These are phyloP conservation scores for Druceiella hillmani DNA, from an alignment of 2,888 invertebrate genomes.

Conservation along the genomic window DNA sequence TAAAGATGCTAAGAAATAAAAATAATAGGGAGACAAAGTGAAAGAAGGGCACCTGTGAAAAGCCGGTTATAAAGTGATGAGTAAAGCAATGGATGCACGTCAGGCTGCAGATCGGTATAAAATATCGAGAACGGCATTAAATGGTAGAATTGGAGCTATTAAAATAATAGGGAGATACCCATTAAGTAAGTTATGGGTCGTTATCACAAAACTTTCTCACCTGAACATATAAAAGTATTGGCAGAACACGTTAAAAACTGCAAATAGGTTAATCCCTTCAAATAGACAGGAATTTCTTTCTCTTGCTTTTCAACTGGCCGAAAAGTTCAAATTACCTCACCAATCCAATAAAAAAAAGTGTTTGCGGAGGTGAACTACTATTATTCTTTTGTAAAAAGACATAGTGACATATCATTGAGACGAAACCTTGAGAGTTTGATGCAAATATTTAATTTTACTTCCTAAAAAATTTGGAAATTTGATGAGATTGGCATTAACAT, in stretches of 20 bases:
- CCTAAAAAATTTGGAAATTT: constrained; percentile 15
- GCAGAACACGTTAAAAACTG: constrained; percentile 11
- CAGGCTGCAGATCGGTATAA: too few relatives aligned
- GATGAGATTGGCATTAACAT: constrained; percentile 14
- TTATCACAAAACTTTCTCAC: constrained; percentile 10
- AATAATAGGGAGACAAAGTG: constrained; percentile 18
- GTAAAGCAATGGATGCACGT: constrained; percentile 20
- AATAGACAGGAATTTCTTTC: constrained; percentile 12
- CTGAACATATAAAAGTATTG: constrained; percentile 12
- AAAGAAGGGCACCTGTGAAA: constrained; percentile 18
- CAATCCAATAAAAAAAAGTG: constrained; percentile 10
- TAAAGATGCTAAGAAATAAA: constrained; percentile 17
- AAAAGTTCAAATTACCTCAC: constrained; percentile 13
- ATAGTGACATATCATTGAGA: constrained; percentile 10
- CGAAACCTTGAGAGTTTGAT: constrained; percentile 8
- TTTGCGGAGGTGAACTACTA: constrained; percentile 10
- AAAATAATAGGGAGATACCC: constrained; percentile 8
- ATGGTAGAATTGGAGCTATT: constrained; percentile 9
- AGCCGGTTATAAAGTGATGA: constrained; percentile 17
- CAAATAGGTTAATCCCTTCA: constrained; percentile 10
- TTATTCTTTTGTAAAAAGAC: constrained; percentile 11
- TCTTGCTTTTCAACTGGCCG: constrained; percentile 14
- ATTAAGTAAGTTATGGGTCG: too few relatives aligned
- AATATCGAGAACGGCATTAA: constrained; percentile 15
- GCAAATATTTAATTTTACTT: constrained; percentile 6